A percentile compares a stretch with the other conserved stretches of the same genome.
Evolutionary conservation across 2,797 vertebrate genomes (phyloP).

Genomic region (Cossypha niveicapilla): DNA sequence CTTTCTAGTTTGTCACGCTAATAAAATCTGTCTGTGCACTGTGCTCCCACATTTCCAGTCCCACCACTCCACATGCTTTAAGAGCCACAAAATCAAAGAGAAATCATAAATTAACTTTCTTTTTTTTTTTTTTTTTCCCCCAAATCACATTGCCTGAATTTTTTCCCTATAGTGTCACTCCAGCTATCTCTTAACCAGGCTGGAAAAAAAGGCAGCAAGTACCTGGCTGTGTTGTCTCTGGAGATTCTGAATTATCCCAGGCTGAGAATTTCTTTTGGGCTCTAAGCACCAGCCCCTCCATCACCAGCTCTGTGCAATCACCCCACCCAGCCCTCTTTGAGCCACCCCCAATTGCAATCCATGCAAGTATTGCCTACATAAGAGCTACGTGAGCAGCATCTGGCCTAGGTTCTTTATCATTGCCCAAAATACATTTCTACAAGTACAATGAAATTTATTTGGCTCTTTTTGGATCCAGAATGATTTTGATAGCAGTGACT

Average conservation of each 20-base stretch:
- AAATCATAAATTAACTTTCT: not conserved
- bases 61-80: accelerated
- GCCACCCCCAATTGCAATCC: not conserved
- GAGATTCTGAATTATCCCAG: not conserved
- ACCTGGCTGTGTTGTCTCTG: not conserved
- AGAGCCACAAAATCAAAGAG: not conserved
- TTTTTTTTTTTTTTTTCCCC: not conserved
- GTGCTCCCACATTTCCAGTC: not conserved
- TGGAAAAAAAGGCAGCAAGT: not conserved
- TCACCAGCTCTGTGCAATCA: not conserved
- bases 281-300: not conserved
- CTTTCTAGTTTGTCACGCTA: not conserved
- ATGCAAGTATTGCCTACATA: not conserved
- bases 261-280: not conserved
- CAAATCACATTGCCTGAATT: not conserved
- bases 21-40: not conserved
- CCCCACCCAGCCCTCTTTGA: not conserved
- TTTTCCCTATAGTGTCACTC: not conserved
- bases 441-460: not conserved
- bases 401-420: not conserved
- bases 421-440: not conserved
- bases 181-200: accelerated
- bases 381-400: not conserved
- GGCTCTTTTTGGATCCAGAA: not conserved
- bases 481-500: not conserved